Evolutionary conservation across 1,140 invertebrate species (phyloP), one percentile per base, ranked within the genome.

Genomic region (Drosophila nasuta): DNA sequence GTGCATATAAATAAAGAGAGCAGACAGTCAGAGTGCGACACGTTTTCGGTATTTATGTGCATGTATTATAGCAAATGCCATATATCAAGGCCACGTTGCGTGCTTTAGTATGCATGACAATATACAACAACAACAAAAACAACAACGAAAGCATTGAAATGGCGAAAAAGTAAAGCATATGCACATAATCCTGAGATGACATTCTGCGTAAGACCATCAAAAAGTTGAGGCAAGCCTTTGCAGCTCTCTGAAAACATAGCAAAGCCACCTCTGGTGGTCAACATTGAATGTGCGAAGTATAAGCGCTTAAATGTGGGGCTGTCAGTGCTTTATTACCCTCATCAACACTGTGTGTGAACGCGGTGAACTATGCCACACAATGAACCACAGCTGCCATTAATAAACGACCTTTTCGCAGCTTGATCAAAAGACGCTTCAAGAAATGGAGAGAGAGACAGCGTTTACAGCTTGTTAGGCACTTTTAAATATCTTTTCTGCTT

Each of bases 271-370:
- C 2, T 43, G 35, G 1, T 49, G 65, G 72, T 69, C 72, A 75
- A 38, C 66, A 60, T 17, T 33, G 38, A 43, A 46, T 11, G 35
- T 38, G 35, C 10, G 35, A 0, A 38, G 38, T 35, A 56, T 10
- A 33, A 11, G 5, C 5, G 25, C 11, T 25, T 51, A 28, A 52
- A 38, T 30, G 33, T 41, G 54, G 49, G 54, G 49, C 46, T 88
- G 80, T 83, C 73, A 38, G 20, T 46, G 68, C 45, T 75, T 65
- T 71, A 79, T 81, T 75, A 88, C 77, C 83, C 77, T 75, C 64
- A 83, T 88, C 83, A 88, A 65, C 6, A 28, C 45, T 33, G 49
- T 58, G 49, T 33, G 49, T 58, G 35, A 38, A 38, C 35, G 33
- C 56, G 11, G 38, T 45, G 38, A 59, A 59, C 41, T 59, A 28